These are phyloP conservation scores for Holacanthus passer DNA, from an alignment of 2,113 vertebrate genomes.

Conservation along the genomic window DNA sequence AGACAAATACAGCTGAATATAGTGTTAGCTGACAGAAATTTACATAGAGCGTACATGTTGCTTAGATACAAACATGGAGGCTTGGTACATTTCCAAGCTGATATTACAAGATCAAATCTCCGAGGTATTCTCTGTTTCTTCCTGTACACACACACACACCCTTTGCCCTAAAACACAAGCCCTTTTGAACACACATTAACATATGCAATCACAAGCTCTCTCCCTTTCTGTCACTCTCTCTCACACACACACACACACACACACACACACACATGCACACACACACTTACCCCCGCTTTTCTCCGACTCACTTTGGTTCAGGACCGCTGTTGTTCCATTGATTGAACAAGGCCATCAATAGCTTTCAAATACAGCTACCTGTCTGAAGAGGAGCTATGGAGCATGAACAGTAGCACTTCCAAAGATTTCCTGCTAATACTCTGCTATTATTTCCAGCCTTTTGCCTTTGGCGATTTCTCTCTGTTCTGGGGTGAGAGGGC, in stretches of 20 bases:
- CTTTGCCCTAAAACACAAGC: conserved; percentile 25
- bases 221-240: neutral
- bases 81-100: conserved; percentile 40
- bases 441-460: conserved; percentile 77
- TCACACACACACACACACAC: neutral
- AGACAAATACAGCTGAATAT: conserved; percentile 52
- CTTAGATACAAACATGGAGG: conserved; percentile 35
- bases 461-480: conserved; percentile 74
- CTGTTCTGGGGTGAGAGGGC: conserved; percentile 77
- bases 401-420: conserved; percentile 79
- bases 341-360: conserved; percentile 81
- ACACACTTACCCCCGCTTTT: conserved; percentile 65
- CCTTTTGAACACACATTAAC: conserved; percentile 34
- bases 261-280: conserved; percentile 7
- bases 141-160: conserved; percentile 2
- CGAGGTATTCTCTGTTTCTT: conserved; percentile 2
- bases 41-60: conserved; percentile 40
- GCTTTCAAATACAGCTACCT: conserved; percentile 81
- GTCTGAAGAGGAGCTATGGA: conserved; percentile 78
- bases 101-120: conserved; percentile 35
- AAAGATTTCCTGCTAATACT: conserved; percentile 80
- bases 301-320: conserved; percentile 79
- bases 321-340: conserved; percentile 83
- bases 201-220: conserved; percentile 34
- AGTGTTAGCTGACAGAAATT: conserved; percentile 41